A percentile compares a stretch with the other conserved stretches of the same genome.
phyloP scores from a whole-genome alignment of 2,888 invertebrate genomes.

The Dione juno region DNA sequence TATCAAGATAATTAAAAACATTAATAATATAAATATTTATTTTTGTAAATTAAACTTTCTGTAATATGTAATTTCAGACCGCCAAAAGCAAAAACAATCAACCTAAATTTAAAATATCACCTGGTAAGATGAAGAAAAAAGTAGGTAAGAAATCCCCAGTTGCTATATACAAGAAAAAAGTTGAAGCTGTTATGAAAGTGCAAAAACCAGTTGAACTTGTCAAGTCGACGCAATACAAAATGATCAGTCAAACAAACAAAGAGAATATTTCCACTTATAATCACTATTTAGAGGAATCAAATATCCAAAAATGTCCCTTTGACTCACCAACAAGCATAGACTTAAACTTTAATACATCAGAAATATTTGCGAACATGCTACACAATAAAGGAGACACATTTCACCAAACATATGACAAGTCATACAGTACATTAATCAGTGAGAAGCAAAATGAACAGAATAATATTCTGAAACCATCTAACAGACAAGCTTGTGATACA shows the following conservation, averaged over 20 bases:
- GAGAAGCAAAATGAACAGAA: slow-evolving; percentile 47
- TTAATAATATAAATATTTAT: too few species aligned
- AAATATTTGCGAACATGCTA: slow-evolving; percentile 69
- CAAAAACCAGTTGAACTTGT: slow-evolving; percentile 60
- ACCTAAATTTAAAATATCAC: slow-evolving; percentile 68
- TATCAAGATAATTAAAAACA: too few species aligned
- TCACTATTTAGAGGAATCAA: slow-evolving; percentile 57
- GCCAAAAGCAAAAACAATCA: slow-evolving; percentile 61
- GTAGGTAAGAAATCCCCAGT: slow-evolving; percentile 69
- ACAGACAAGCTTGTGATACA: slow-evolving; percentile 56
- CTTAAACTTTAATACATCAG: slow-evolving; percentile 70
- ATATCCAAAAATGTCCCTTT: slow-evolving; percentile 66
- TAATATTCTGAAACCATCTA: slow-evolving; percentile 67
- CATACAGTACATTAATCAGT: slow-evolving; percentile 46
- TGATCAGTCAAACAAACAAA: slow-evolving; percentile 57
- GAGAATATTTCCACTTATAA: slow-evolving; percentile 59
- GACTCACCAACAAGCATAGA: slow-evolving; percentile 64
- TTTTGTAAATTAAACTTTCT: not conserved
- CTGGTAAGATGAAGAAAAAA: slow-evolving; percentile 73
- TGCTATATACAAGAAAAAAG: slow-evolving; percentile 67
- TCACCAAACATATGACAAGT: slow-evolving; percentile 70
- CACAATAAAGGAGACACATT: slow-evolving; percentile 53
- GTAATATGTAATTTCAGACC: too few species aligned
- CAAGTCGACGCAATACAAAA: slow-evolving; percentile 58
- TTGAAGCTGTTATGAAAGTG: slow-evolving; percentile 62